Conservation (phyloP, 2,888 invertebrate genomes). For the Lasioglossum marginatum region DNA sequence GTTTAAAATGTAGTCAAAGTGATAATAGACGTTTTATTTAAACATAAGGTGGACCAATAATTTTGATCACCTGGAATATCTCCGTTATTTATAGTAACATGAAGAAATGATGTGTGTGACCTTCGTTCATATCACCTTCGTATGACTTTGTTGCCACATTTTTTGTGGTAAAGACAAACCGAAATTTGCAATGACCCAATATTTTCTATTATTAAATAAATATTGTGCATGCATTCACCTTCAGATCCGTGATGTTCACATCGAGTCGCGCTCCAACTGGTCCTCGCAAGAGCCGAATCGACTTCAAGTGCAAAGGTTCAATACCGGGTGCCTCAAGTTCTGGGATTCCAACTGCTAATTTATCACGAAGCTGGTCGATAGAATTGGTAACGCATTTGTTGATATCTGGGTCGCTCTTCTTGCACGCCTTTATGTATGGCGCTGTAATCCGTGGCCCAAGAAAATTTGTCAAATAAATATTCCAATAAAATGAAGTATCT, state of each 20-base stretch:
- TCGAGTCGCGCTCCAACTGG: constrained; percentile 85
- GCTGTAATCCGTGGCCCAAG: constrained; percentile 84
- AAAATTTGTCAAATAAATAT: not conserved
- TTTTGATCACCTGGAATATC: too few relatives aligned
- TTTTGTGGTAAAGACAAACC: too few relatives aligned
- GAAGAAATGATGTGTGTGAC: too few relatives aligned
- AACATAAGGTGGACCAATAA: too few relatives aligned
- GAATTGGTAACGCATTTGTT: constrained; percentile 88
- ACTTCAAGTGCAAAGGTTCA: constrained; percentile 88
- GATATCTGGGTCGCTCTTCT: constrained; percentile 87
- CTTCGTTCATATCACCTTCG: too few relatives aligned
- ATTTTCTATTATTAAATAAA: not conserved
- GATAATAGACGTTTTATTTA: too few relatives aligned
- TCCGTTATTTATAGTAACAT: too few relatives aligned
- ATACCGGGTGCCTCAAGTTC: constrained; percentile 89
- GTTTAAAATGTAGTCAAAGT: too few relatives aligned
- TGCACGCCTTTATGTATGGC: constrained; percentile 88
- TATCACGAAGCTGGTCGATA: constrained; percentile 87
- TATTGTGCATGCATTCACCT: constrained; percentile 66
- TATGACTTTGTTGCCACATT: too few relatives aligned
- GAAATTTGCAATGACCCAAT: too few relatives aligned
- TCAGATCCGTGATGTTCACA: constrained; percentile 80
- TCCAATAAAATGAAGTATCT: too few relatives aligned
- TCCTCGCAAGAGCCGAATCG: constrained; percentile 87
- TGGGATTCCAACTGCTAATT: constrained; percentile 88